A percentile compares a stretch with the other conserved stretches of the same genome.
phyloP scores from a whole-genome alignment of 2,113 vertebrate species.

The Oenanthe melanoleuca region DNA sequence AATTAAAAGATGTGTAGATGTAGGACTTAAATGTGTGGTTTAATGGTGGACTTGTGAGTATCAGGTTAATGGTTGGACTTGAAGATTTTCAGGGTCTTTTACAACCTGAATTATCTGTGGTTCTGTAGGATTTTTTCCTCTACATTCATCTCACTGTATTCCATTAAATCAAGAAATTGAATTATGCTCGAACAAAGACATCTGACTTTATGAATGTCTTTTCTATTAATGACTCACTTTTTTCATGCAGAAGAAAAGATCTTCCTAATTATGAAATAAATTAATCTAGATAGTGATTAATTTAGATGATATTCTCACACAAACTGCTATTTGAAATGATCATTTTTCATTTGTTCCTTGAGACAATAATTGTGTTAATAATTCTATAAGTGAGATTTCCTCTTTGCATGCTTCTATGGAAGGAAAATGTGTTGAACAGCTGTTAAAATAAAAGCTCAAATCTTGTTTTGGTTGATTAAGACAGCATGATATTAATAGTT shows the following conservation, averaged over 20 bases:
- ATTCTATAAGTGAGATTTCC: not conserved
- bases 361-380: not conserved
- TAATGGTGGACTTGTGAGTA: not conserved
- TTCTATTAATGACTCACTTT: not conserved
- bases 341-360: not conserved
- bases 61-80: not conserved
- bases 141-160: not conserved
- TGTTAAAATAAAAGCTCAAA: not conserved
- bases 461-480: not conserved
- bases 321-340: not conserved
- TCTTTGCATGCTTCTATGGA: not conserved
- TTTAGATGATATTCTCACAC: not conserved
- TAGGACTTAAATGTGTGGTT: not conserved
- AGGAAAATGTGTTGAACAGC: not conserved
- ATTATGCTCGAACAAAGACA: not conserved
- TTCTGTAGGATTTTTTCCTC: not conserved
- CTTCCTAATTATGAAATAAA: not conserved
- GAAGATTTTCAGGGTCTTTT: not conserved
- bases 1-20: not conserved
- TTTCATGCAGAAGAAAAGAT: not conserved
- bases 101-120: not conserved
- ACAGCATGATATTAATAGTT: not conserved
- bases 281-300: not conserved
- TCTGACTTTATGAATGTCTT: not conserved
- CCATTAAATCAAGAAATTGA: not conserved